Evolutionary conservation across 2,797 vertebrate genomes (phyloP), one percentile per base, ranked within the genome.

Genomic region (Anas acuta): DNA sequence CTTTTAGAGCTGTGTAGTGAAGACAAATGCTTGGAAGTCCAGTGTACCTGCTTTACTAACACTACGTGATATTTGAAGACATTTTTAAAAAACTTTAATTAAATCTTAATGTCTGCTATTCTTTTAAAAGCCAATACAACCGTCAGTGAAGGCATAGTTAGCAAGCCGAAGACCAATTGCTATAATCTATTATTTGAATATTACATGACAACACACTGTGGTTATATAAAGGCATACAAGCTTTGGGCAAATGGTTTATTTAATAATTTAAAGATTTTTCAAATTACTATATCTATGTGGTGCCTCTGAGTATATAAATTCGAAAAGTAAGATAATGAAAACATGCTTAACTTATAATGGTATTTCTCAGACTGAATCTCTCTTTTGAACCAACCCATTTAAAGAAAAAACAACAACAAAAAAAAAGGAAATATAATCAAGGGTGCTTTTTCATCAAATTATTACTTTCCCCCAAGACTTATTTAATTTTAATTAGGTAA

Each of bases 401-500:
- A 78, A 80, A 86, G 28, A 2, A 67, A 70, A 41, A 41, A 41
- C 39, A 41, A 15, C 39, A 41, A 41, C n/a, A 67, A 47, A 66
- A 39, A 70, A 70, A 62, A 56, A 71, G 1, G 1, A 93, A 89
- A 86, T 35, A 66, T 84, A 90, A 95, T 90, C 64, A 93, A 72
- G 88, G 17, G 56, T 43, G 7, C 0, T 18, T 84, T 79, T 92
- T 92, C 74, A 57, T 82, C 56, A 77, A 94, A 85, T 84, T 96
- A 90, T 81, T 93, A 76, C 71, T 96, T 93, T 85, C 81, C 70
- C 90, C 23, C 75, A 93, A 94, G 90, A 93, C 72, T 94, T 90
- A 90, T 66, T 93, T 93, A 94, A 94, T 95, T 95, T 96, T 96
- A 95, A 96, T 96, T 92, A 89, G 75, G 39, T 75, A 93, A 82